phyloP scores from a whole-genome alignment of 1,140 invertebrate species.

The Camponotus vicinus region DNA sequence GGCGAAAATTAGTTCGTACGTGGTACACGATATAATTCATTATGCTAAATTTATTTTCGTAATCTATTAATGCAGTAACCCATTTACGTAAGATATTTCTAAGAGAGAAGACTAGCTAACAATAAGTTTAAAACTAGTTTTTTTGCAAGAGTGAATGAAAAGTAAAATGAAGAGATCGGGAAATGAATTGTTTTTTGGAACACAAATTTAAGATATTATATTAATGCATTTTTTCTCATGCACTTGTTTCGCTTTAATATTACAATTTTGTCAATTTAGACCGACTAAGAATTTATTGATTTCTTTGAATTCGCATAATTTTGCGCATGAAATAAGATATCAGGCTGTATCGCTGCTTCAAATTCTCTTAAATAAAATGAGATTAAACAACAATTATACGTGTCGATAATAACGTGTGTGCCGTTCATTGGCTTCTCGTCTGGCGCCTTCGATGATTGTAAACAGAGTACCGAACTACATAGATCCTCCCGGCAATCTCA shows the following conservation, averaged over 20 bases:
- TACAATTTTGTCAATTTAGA: not conserved
- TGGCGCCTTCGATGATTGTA: constrained; percentile 34
- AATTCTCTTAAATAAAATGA: constrained; percentile 29
- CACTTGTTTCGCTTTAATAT: not conserved
- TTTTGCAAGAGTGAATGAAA: too few species aligned
- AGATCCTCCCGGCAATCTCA: constrained; percentile 25
- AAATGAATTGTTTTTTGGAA: not conserved
- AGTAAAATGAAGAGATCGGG: too few species aligned
- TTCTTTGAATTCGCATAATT: not conserved
- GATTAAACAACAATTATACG: constrained; percentile 47
- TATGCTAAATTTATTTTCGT: not conserved
- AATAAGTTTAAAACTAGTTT: too few species aligned
- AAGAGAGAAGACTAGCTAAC: too few species aligned
- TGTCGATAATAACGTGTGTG: constrained; percentile 24
- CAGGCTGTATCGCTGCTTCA: constrained; percentile 1
- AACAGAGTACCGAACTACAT: constrained; percentile 58
- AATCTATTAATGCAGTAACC: too few species aligned
- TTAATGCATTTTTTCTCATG: not conserved
- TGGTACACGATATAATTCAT: not conserved
- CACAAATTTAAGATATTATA: not conserved
- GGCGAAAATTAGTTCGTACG: not conserved
- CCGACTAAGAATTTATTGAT: not conserved
- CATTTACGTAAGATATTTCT: not conserved
- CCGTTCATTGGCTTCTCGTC: constrained; percentile 61
- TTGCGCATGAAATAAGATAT: constrained; percentile 17